phyloP scores from a whole-genome alignment of 1,140 invertebrate species.

The Matsumurasca onukii region DNA sequence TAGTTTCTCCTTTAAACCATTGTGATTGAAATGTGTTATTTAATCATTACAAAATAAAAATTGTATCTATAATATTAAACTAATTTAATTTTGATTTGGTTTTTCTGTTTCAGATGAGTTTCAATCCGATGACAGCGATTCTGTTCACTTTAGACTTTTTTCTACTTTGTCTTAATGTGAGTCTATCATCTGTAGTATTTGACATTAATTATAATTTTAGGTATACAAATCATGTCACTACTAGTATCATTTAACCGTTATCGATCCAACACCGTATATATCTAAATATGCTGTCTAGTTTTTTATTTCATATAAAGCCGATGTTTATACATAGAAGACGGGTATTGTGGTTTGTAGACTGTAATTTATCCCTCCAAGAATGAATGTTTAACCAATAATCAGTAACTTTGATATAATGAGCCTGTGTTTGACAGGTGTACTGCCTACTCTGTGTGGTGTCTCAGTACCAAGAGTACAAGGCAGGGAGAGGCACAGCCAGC shows the following conservation, averaged over 20 bases:
- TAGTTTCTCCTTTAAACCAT: neutral
- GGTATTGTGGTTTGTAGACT: too few species aligned
- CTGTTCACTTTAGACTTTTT: constrained; percentile 65
- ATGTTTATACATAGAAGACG: too few species aligned
- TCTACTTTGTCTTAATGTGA: constrained; percentile 62
- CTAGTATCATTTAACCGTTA: too few species aligned
- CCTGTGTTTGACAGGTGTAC: constrained; percentile 64
- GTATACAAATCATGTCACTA: too few species aligned
- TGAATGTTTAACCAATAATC: constrained; percentile 1
- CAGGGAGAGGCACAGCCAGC: constrained; percentile 67
- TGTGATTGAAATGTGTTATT: too few species aligned
- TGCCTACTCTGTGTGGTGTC: constrained; percentile 76
- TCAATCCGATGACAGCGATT: constrained; percentile 62
- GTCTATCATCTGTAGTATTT: too few species aligned
- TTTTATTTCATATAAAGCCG: too few species aligned
- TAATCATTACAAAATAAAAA: too few species aligned
- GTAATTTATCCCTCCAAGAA: too few species aligned
- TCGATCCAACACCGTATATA: too few species aligned
- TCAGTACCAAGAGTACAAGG: constrained; percentile 76
- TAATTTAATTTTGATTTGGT: constrained; percentile 15
- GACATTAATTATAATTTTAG: too few species aligned
- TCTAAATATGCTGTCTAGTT: too few species aligned
- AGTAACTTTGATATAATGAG: neutral
- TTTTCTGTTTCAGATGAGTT: constrained; percentile 57
- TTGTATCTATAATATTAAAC: constrained; percentile 2